Conservation (phyloP, 2,113 vertebrate genomes). For the Falco punctatus region DNA sequence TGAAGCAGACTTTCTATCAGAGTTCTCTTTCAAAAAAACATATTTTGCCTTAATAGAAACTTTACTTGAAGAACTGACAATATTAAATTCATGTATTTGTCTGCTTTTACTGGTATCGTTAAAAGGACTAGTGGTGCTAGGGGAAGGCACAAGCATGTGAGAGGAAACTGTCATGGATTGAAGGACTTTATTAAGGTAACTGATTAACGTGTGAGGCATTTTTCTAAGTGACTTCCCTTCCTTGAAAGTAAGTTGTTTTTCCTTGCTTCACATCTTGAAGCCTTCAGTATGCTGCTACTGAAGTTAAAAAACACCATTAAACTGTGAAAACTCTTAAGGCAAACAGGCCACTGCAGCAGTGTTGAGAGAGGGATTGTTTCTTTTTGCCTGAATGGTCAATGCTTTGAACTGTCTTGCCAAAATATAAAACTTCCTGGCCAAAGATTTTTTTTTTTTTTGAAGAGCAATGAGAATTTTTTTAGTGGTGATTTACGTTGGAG, state of each 20-base stretch:
- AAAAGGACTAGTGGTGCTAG: background rate
- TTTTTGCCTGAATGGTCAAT: background rate
- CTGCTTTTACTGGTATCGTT: background rate
- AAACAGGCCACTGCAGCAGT: background rate
- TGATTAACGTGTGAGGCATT: background rate
- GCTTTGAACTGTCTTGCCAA: background rate
- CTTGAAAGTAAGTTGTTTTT: background rate
- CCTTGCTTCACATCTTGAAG: background rate
- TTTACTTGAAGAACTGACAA: background rate
- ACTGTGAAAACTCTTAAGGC: background rate
- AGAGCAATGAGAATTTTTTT: background rate
- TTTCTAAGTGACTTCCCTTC: background rate
- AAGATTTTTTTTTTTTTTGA: background rate
- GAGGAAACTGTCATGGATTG: background rate
- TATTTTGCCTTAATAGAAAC: background rate
- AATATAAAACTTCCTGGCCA: background rate
- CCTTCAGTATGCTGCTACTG: background rate
- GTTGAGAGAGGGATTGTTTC: background rate
- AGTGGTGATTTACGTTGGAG: background rate
- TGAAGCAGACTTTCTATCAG: background rate
- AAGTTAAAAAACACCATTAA: background rate
- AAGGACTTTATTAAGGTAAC: background rate
- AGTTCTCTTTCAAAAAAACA: background rate
- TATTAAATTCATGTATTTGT: background rate
- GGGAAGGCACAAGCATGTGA: background rate